phyloP scores from a whole-genome alignment of 1,140 invertebrate species.

The Linepithema humile region DNA sequence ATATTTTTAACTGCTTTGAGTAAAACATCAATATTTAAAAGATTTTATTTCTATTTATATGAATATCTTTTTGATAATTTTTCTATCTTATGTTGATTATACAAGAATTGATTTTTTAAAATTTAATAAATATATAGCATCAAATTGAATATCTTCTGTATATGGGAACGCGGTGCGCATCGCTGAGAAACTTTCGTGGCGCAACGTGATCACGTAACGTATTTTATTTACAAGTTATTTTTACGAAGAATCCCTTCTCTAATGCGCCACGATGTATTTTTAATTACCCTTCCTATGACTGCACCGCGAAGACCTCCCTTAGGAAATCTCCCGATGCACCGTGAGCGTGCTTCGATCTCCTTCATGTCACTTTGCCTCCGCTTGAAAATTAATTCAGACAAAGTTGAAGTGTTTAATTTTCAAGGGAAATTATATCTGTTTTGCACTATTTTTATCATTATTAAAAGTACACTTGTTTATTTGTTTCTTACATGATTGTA shows the following conservation, averaged over 20 bases:
- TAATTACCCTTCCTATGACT: slow-evolving; percentile 19
- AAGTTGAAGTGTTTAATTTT: not conserved
- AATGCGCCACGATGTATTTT: slow-evolving; percentile 8
- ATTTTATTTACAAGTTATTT: slow-evolving; percentile 42
- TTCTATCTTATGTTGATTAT: not conserved
- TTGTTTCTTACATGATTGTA: not conserved
- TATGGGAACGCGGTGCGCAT: not conserved
- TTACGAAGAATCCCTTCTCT: slow-evolving; percentile 4
- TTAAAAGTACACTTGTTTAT: not conserved
- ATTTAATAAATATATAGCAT: no score
- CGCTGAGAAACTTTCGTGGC: not conserved
- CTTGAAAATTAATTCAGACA: slow-evolving; percentile 14
- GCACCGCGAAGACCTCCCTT: not conserved
- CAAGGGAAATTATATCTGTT: not conserved
- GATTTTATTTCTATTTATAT: not conserved
- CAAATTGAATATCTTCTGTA: not conserved
- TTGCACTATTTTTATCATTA: not conserved
- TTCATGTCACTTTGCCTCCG: not conserved
- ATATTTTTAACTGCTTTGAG: not conserved
- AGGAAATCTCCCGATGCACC: slow-evolving; percentile 9
- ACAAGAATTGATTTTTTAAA: no score
- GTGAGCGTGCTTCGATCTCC: not conserved
- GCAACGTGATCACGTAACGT: not conserved
- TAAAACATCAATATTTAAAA: not conserved
- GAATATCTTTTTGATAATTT: not conserved